Percentiles rank a stretch among this genome's conserved stretches.
phyloP scores from a whole-genome alignment of 2,797 vertebrate species.

The Enteromius unitaeniatus region DNA sequence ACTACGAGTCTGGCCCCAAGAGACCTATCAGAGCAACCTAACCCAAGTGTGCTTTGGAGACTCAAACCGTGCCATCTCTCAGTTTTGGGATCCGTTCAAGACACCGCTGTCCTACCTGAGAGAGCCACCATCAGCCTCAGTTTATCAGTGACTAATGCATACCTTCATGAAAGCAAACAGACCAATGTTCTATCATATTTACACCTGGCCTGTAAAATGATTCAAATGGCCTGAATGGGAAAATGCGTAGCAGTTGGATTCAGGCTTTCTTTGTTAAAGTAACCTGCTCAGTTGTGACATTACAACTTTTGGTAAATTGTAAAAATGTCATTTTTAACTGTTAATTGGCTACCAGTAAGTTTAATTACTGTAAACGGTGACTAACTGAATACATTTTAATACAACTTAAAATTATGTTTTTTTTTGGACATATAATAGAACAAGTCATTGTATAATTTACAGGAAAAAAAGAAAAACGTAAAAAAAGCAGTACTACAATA shows the following conservation, averaged over 20 bases:
- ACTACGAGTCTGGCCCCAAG: slow-evolving; percentile 16
- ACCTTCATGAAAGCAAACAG: slow-evolving; percentile 25
- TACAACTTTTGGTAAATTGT: too few relatives aligned
- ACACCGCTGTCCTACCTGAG: slow-evolving; percentile 38
- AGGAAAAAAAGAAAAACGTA: too few relatives aligned
- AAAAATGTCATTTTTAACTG: too few relatives aligned
- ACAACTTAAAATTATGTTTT: too few relatives aligned
- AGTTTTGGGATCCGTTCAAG: slow-evolving; percentile 31
- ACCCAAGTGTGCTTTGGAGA: slow-evolving; percentile 32
- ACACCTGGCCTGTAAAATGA: neutral
- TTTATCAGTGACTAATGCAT: slow-evolving; percentile 40
- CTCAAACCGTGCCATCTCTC: neutral
- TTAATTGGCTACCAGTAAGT: too few relatives aligned
- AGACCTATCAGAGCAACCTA: slow-evolving; percentile 28
- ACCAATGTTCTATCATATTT: neutral
- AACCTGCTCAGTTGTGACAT: too few relatives aligned
- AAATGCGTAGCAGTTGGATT: neutral
- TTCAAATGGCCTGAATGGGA: neutral
- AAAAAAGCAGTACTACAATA: too few relatives aligned
- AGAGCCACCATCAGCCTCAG: slow-evolving; percentile 22
- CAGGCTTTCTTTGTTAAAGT: neutral
- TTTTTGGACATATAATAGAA: too few relatives aligned
- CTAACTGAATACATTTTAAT: too few relatives aligned
- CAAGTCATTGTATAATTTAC: too few relatives aligned
- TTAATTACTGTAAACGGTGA: too few relatives aligned